Base-by-base conservation (phyloP, 2,797 vertebrate genomes). In the Eutrigla gurnardus region DNA sequence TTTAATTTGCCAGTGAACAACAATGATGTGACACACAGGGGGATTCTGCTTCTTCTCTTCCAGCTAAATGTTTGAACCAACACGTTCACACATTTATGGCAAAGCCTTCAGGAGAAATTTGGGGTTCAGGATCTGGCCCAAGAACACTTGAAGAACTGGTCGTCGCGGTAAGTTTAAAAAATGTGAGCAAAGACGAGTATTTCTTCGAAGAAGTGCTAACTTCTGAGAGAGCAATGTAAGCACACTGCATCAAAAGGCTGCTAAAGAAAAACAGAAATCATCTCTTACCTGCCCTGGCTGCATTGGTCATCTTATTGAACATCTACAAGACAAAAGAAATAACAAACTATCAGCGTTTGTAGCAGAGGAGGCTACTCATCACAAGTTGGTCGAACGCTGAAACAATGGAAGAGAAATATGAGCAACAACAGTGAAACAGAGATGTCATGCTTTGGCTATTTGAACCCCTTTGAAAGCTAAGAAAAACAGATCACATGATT, bases 231-330 rank as follows among this genome's bases (percentile, higher is more conserved):
- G 15, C 18, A 42, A 73, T 36, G 42, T 3, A 4, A 32, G 18
- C 36, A 47, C 62, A 37, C 25, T 49, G 62, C 10, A 43, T 69
- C 17, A 25, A 65, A 65, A 55, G 37, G 9, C 43, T 7, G 11
- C 3, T 4, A 8, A 25, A 25, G 14, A 25, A 39, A 35, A 39
- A 49, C 3, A 17, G 5, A 67, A 37, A 77, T 37, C 0, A 5
- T 35, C 14, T 74, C 93, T 91, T 94, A 95, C 95, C 95, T 93
- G 94, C 83, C n/a, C 72, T 85, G 65, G 90, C 82, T 77, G 90
- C 68, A 6, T 55, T 80, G 74, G 73, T 92, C 87, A 82, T 92
- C 88, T 91, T 93, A 62, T 85, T 88, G 74, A 87, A 89, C 77
- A 93, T 91, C 95, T 96, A 57, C 8, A 86, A 90, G 72, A 86